Evolutionary conservation across 2,888 invertebrate genomes (phyloP).

Genomic region (Melikaiella ostensackeni): DNA sequence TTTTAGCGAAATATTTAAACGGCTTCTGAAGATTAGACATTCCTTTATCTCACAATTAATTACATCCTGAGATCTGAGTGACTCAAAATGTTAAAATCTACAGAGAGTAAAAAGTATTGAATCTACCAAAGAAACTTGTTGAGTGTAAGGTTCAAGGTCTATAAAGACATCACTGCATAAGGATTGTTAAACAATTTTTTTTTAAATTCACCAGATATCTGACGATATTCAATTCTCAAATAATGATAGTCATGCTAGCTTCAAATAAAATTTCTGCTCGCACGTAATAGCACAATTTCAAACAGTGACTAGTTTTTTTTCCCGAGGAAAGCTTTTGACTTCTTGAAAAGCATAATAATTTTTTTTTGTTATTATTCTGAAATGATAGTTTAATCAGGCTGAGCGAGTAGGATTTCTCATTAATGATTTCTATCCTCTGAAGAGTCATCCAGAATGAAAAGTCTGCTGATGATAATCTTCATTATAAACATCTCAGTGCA

Average conservation of each 20-base stretch:
- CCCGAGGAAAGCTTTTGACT: background rate
- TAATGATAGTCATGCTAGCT: background rate
- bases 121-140: too few relatives aligned
- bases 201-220: background rate
- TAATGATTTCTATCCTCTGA: conserved; percentile 5
- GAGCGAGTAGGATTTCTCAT: background rate
- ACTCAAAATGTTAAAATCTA: too few relatives aligned
- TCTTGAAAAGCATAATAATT: background rate
- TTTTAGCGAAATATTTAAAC: background rate
- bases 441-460: background rate
- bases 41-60: too few relatives aligned
- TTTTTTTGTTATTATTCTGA: too few relatives aligned
- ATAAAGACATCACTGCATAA: background rate
- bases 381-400: conserved; percentile 11
- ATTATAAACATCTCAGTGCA: background rate
- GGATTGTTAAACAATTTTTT: background rate
- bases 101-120: too few relatives aligned
- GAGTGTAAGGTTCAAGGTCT: too few relatives aligned
- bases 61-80: background rate
- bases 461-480: conserved; percentile 1
- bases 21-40: background rate
- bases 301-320: conserved; percentile 1
- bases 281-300: background rate
- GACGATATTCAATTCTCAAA: background rate
- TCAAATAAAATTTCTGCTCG: conserved; percentile 17